Evolutionary conservation across 2,888 invertebrate species (phyloP), one percentile per base, ranked within the genome.

Genomic region (Eupithecia abbreviata): DNA sequence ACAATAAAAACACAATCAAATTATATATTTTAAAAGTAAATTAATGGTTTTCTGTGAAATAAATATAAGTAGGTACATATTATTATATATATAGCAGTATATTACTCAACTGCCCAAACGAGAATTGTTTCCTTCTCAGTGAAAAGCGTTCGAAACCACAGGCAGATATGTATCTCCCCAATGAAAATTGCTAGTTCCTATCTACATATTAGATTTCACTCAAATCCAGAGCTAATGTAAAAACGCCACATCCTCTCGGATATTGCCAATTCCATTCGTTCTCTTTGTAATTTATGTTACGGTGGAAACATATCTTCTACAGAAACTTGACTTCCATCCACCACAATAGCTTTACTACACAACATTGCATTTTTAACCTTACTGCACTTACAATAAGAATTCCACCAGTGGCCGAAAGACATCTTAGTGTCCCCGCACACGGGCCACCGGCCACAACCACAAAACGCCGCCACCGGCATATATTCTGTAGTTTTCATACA

Each of bases 251-350:
- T 51, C 66, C 74, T 47, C 67, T 65, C 42, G 45, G 66, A 74
- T 73, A 74, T 79, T 71, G 75, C 73, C 45, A 73, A 71, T 79
- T 66, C 30, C 18, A 77, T 30, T 51, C 65, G 43, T 78, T 84
- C 81, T 71, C 79, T 78, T 80, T 80, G 79, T 30, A 82, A 84
- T 84, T 84, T 84, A 84, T 83, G 77, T 81, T 73, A 84, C 80
- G 82, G 83, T 84, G 82, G 81, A 75, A 66, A 66, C 62, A 12
- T 30, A 66, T 66, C 42, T 66, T 42, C 42, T 42, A 66, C 66
- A 7, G 41, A 66, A 66, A 66, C 66, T 66, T 66, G 66, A 42
- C 66, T 42, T 15, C 42, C 66, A 66, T 42, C 15, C 66, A 66
- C 42, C 15, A 66, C 41, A 42, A 15, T 15, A 6, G 66, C 15